phyloP scores from a whole-genome alignment of 2,888 invertebrate species.

The Spatulosminthurus flaviceps region DNA sequence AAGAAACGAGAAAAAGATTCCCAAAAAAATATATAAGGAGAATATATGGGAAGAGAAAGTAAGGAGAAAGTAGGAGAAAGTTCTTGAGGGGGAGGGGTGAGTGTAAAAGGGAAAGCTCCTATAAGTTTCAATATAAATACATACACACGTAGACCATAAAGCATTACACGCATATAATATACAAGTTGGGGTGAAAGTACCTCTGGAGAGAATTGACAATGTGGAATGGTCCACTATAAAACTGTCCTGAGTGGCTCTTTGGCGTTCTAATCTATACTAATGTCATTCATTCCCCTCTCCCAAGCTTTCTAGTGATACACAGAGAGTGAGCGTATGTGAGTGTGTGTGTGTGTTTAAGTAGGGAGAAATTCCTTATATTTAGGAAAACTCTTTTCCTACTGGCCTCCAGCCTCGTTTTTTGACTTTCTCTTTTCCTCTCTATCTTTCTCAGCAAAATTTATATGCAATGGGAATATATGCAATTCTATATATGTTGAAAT shows the following conservation, averaged over 20 bases:
- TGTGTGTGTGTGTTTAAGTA: no score
- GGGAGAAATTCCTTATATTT: no score
- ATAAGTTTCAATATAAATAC: not conserved
- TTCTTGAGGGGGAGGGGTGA: not conserved
- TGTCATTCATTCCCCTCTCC: conserved; percentile 44
- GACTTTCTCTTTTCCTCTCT: not conserved
- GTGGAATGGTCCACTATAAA: conserved; percentile 46
- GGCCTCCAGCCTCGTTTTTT: not conserved
- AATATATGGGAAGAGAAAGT: not conserved
- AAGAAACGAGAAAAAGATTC: not conserved
- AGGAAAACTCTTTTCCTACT: no score
- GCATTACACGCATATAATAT: no score
- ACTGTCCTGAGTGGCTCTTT: conserved; percentile 47
- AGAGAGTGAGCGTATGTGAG: not conserved
- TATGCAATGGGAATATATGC: conserved; percentile 43
- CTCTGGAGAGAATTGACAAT: conserved; percentile 39
- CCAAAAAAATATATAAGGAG: no score
- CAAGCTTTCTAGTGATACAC: not conserved
- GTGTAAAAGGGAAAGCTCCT: not conserved
- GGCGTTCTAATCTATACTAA: conserved; percentile 46
- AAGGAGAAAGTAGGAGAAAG: not conserved
- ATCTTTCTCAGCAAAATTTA: conserved; percentile 37
- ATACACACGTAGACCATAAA: not conserved
- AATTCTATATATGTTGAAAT: conserved; percentile 41
- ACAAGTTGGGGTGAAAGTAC: not conserved